phyloP scores from a whole-genome alignment of 2,113 vertebrate genomes.

The Athene noctua region DNA sequence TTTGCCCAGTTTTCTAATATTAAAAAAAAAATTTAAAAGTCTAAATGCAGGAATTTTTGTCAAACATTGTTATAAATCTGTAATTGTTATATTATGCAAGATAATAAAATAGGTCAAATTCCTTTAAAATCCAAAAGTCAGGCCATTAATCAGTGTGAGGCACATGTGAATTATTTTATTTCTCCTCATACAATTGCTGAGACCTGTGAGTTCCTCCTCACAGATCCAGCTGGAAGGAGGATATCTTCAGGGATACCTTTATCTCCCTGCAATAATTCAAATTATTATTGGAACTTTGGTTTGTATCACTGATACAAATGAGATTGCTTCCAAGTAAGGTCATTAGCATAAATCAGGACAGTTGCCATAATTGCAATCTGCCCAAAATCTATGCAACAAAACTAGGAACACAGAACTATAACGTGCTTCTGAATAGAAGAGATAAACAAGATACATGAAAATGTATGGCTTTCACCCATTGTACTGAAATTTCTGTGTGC shows the following conservation, averaged over 20 bases:
- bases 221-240: not conserved
- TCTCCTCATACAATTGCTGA: not conserved
- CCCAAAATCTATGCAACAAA: not conserved
- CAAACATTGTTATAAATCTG: not conserved
- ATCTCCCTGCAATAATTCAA: conserved; percentile 5
- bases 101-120: not conserved
- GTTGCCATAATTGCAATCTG: not conserved
- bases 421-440: not conserved
- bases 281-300: not conserved
- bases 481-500: not conserved
- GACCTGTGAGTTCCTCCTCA: not conserved
- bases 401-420: not conserved
- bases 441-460: not conserved
- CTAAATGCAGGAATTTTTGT: not conserved
- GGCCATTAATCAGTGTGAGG: not conserved
- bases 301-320: not conserved
- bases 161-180: not conserved
- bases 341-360: not conserved
- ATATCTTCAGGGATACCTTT: not conserved
- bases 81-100: not conserved
- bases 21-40: not conserved
- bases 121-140: not conserved
- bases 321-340: not conserved
- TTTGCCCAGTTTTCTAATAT: not conserved
- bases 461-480: not conserved